Conservation (phyloP, 2,888 invertebrate genomes). For the Phalera bucephala region DNA sequence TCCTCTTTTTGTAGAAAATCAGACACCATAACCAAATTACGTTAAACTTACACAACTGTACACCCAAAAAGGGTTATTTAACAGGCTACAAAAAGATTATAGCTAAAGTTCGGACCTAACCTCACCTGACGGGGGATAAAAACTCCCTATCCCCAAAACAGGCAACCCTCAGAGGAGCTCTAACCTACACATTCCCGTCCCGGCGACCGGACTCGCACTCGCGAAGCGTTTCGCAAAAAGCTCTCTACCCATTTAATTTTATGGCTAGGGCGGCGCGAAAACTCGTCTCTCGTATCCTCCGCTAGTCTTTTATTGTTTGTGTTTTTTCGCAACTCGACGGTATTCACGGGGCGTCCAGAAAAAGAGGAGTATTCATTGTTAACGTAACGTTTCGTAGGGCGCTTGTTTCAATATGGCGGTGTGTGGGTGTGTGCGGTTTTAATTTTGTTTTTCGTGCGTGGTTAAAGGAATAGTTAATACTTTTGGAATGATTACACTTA, state of each 20-base stretch:
- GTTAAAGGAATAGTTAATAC: no score
- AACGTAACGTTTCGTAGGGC: slow-evolving; percentile 51
- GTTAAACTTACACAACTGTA: no score
- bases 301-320: slow-evolving; percentile 64
- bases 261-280: slow-evolving; percentile 61
- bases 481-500: no score
- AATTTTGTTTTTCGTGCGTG: slow-evolving; percentile 11
- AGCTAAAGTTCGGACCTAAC: not conserved
- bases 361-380: slow-evolving; percentile 59
- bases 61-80: not conserved
- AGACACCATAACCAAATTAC: no score
- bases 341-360: slow-evolving; percentile 43
- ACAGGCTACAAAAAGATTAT: not conserved
- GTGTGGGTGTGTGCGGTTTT: slow-evolving; percentile 27
- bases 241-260: slow-evolving; percentile 66
- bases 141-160: slow-evolving; percentile 10
- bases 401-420: slow-evolving; percentile 16
- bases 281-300: slow-evolving; percentile 47
- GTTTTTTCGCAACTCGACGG: slow-evolving; percentile 58
- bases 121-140: slow-evolving; percentile 1
- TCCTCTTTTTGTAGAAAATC: no score
- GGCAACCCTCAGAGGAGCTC: slow-evolving; percentile 32
- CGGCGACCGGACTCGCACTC: slow-evolving; percentile 37
- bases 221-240: slow-evolving; percentile 41
- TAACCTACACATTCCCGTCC: slow-evolving; percentile 34